phyloP scores from a whole-genome alignment of 2,113 vertebrate species.

The Collichthys lucidus region DNA sequence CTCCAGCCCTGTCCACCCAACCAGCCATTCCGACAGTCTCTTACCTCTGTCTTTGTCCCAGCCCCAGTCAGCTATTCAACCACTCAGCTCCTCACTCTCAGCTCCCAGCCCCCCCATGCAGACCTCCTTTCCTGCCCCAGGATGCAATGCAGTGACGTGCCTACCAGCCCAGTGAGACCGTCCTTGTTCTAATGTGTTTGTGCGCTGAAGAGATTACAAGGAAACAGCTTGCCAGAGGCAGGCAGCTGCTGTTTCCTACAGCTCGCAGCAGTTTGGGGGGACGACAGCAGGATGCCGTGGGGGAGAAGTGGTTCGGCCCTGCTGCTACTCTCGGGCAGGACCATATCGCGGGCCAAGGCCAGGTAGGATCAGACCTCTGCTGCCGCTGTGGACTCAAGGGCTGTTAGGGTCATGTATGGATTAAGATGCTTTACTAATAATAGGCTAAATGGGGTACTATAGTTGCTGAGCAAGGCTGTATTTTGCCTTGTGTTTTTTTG shows the following conservation, averaged over 20 bases:
- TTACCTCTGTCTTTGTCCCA: constrained; percentile 31
- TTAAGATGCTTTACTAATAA: constrained; percentile 4
- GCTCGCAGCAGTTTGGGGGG: constrained; percentile 47
- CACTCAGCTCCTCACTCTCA: constrained; percentile 46
- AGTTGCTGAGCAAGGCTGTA: background rate
- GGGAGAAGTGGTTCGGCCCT: constrained; percentile 71
- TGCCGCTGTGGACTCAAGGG: background rate
- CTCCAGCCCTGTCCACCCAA: background rate
- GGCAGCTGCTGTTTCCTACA: constrained; percentile 83
- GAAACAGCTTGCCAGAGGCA: constrained; percentile 79
- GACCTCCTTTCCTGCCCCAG: constrained; percentile 82
- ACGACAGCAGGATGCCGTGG: constrained; percentile 82
- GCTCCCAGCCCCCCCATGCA: constrained; percentile 4
- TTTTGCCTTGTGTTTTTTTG: background rate
- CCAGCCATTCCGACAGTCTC: constrained; percentile 41
- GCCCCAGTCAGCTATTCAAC: constrained; percentile 48
- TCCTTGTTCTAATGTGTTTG: constrained; percentile 80
- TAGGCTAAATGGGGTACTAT: background rate
- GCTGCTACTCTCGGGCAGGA: constrained; percentile 68
- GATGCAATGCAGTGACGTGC: constrained; percentile 75
- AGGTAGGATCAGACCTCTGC: constrained; percentile 75
- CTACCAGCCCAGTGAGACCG: constrained; percentile 50
- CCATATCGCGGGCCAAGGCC: constrained; percentile 64
- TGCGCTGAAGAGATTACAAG: constrained; percentile 75
- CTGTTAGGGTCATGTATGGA: constrained; percentile 8